Evolutionary conservation across 2,797 vertebrate species (phyloP).

Genomic region (Dendrocincla fuliginosa): DNA sequence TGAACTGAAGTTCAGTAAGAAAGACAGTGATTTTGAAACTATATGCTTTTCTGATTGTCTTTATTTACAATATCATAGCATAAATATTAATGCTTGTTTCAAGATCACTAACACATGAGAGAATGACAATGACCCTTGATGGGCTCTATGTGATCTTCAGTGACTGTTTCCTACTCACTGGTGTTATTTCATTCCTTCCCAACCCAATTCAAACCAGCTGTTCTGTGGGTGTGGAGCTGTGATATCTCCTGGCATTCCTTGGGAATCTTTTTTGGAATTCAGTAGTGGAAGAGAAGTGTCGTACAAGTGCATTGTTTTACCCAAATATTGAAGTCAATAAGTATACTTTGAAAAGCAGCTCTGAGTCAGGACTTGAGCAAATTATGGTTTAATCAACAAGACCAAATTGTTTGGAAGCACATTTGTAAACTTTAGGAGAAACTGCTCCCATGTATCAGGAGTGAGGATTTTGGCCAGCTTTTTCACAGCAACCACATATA

Average conservation of each 20-base stretch:
- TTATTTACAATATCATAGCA: background rate
- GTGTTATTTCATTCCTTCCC: background rate
- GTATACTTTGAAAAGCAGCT: background rate
- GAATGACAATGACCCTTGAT: background rate
- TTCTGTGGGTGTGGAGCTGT: background rate
- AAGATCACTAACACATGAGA: background rate
- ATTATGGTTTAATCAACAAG: background rate
- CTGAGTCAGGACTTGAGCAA: background rate
- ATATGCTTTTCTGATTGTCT: slow-evolving; percentile 48
- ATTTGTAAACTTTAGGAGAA: background rate
- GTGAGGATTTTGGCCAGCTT: background rate
- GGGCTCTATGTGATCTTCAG: background rate
- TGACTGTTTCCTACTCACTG: background rate
- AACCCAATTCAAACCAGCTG: background rate
- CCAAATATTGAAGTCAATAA: background rate
- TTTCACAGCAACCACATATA: background rate
- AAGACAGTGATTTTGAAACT: background rate
- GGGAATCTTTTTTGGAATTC: background rate
- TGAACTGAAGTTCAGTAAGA: background rate
- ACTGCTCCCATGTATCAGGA: background rate
- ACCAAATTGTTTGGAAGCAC: background rate
- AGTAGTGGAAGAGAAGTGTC: background rate
- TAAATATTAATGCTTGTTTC: background rate
- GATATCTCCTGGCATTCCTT: background rate
- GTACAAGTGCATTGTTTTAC: background rate